These are phyloP conservation scores for Mus spretus DNA, from an alignment of 2,797 vertebrate species.

Conservation along the genomic window DNA sequence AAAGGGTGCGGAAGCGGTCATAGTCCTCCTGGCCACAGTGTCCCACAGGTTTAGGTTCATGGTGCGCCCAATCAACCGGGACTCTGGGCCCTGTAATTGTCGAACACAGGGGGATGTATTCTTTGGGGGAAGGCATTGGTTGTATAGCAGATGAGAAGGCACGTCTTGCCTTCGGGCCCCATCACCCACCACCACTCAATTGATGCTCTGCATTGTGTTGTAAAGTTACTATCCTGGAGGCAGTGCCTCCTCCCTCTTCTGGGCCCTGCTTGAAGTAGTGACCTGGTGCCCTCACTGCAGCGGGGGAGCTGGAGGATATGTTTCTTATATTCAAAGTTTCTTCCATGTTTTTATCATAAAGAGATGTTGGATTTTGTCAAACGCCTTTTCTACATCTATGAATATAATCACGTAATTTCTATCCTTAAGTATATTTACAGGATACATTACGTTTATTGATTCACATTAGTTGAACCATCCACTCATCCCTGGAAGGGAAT, in stretches of 20 bases:
- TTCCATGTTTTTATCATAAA: not conserved
- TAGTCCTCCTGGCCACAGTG: conserved; percentile 93
- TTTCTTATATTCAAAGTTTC: not conserved
- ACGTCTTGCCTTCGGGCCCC: conserved; percentile 94
- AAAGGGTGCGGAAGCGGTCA: conserved; percentile 91
- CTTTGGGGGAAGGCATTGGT: conserved; percentile 93
- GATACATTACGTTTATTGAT: not conserved
- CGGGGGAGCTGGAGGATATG: not conserved
- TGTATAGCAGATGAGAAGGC: conserved; percentile 94
- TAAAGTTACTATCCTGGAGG: conserved; percentile 60
- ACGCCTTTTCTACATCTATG: not conserved
- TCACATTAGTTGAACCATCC: not conserved
- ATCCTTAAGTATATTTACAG: not conserved
- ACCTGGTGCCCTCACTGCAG: conserved; percentile 54
- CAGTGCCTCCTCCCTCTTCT: conserved; percentile 76
- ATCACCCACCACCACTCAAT: conserved; percentile 94
- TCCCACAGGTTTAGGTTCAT: conserved; percentile 92
- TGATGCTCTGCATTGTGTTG: conserved; percentile 92
- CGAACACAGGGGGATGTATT: conserved; percentile 95
- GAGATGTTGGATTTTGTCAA: not conserved
- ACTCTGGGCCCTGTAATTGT: conserved; percentile 94
- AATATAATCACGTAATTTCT: not conserved
- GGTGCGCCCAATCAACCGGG: conserved; percentile 90
- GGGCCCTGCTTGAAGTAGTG: conserved; percentile 68
- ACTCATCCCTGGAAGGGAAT: not conserved